Conservation (phyloP, 2,113 vertebrate species). For the Pithys albifrons region DNA sequence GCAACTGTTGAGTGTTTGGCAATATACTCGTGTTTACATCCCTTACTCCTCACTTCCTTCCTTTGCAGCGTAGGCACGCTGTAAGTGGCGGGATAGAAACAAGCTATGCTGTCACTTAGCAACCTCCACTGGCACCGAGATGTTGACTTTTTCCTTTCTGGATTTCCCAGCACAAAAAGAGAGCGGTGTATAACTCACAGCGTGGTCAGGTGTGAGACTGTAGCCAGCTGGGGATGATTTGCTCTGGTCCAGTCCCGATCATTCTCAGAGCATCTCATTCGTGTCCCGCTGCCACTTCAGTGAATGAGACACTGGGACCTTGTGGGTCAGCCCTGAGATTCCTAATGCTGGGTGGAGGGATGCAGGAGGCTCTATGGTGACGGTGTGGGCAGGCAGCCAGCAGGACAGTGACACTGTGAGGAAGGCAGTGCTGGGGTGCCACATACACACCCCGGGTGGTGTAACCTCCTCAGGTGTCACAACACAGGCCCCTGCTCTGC, state of each 20-base stretch:
- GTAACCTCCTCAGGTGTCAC: not conserved
- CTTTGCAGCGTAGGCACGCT: not conserved
- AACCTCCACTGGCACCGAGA: not conserved
- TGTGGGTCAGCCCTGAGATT: not conserved
- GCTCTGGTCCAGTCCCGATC: not conserved
- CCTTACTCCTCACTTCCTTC: conserved; percentile 42
- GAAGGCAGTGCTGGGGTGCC: not conserved
- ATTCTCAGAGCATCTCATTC: rapidly evolving
- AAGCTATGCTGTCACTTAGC: conserved; percentile 53
- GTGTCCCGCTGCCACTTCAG: not conserved
- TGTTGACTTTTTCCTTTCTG: not conserved
- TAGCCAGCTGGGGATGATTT: not conserved
- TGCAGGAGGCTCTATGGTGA: not conserved
- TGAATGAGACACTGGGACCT: rapidly evolving
- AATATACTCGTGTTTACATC: conserved; percentile 20
- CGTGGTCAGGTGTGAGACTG: not conserved
- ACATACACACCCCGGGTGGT: rapidly evolving
- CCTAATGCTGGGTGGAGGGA: not conserved
- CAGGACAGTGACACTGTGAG: rapidly evolving
- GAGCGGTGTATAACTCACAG: rapidly evolving
- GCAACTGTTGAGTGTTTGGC: not conserved
- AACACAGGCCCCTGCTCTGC: not conserved
- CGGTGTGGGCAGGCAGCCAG: not conserved
- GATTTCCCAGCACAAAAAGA: not conserved
- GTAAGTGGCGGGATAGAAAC: not conserved